These are phyloP conservation scores for Ischnus inquisitorius DNA, from an alignment of 2,888 invertebrate species.

Conservation along the genomic window DNA sequence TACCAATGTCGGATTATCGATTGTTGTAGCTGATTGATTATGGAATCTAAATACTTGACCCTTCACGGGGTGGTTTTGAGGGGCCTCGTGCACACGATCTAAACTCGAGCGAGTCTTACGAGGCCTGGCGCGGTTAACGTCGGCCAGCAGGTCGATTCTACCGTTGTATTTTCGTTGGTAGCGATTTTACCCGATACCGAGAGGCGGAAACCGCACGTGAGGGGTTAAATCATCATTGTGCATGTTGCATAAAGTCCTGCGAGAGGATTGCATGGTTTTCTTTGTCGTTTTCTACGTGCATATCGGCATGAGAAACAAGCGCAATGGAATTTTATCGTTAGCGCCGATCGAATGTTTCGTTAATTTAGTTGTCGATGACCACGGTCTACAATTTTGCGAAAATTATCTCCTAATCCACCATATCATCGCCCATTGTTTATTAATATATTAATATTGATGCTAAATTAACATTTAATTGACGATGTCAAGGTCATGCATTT, in stretches of 20 bases:
- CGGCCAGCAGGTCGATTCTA: not conserved
- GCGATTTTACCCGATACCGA: not conserved
- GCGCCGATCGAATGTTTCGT: not conserved
- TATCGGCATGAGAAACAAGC: constrained; percentile 21
- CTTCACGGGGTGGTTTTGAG: constrained; percentile 7
- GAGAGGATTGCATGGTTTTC: constrained; percentile 31
- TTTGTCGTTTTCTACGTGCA: constrained; percentile 8
- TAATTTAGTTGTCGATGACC: not conserved
- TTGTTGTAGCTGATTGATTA: constrained; percentile 25
- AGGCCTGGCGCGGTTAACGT: not conserved
- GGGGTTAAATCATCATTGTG: constrained; percentile 28
- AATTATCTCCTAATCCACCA: too few relatives aligned
- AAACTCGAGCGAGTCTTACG: constrained; percentile 1
- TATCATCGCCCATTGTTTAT: too few relatives aligned
- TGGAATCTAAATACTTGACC: constrained; percentile 19
- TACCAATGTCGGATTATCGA: not conserved
- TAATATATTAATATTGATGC: too few relatives aligned
- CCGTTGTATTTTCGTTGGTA: not conserved
- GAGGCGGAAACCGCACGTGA: constrained; percentile 20
- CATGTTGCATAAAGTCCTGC: constrained; percentile 25
- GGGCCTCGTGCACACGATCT: not conserved
- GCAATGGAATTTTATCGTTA: not conserved
- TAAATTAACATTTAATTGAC: too few relatives aligned
- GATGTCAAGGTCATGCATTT: too few relatives aligned
- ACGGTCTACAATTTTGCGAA: not conserved